These are phyloP conservation scores for Beris morrisii DNA, from an alignment of 2,888 invertebrate genomes.

Conservation along the genomic window DNA sequence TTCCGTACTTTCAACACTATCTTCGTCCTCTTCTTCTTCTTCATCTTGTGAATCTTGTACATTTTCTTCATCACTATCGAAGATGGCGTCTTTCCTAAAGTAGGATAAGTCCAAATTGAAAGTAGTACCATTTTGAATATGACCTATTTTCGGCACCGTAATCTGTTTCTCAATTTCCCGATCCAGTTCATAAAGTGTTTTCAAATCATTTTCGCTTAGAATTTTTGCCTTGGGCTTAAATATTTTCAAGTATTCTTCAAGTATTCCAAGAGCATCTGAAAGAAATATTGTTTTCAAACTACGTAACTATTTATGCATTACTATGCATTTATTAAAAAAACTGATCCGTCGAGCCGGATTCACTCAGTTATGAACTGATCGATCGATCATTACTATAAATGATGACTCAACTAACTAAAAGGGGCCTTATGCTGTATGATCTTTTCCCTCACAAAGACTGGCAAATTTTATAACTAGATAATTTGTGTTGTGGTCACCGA, in stretches of 20 bases:
- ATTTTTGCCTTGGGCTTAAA: neutral
- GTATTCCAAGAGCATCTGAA: neutral
- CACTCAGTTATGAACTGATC: too few relatives aligned
- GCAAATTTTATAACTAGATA: too few relatives aligned
- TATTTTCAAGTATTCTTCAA: conserved; percentile 3
- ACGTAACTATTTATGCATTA: too few relatives aligned
- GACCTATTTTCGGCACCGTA: neutral
- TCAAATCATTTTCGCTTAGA: neutral
- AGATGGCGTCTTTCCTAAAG: neutral
- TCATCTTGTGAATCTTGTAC: neutral
- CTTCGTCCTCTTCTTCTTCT: neutral
- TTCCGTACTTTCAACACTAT: neutral
- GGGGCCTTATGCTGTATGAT: too few relatives aligned
- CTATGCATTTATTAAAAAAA: too few relatives aligned
- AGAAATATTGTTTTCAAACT: neutral
- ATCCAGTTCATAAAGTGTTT: neutral
- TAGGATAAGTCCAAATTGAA: conserved; percentile 1
- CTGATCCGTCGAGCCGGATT: too few relatives aligned
- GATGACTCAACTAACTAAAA: too few relatives aligned
- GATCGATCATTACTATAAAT: too few relatives aligned
- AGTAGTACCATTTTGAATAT: neutral
- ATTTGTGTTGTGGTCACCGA: too few relatives aligned
- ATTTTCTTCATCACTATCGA: neutral
- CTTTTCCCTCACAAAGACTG: too few relatives aligned
- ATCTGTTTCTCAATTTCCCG: neutral